These are phyloP conservation scores for Didymodactylos carnosus DNA, from an alignment of 2,888 invertebrate genomes.

Conservation along the genomic window DNA sequence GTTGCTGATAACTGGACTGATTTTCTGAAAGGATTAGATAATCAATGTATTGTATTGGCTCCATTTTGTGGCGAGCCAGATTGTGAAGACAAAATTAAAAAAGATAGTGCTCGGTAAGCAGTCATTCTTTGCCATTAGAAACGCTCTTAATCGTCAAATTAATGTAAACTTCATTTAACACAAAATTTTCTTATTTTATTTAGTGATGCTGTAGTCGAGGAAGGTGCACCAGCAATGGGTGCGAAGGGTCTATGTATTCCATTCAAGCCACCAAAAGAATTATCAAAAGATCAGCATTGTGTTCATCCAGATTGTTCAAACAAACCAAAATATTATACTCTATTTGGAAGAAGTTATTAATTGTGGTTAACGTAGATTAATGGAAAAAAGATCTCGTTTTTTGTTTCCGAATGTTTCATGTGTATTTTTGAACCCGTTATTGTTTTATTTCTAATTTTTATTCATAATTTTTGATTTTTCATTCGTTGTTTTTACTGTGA, in stretches of 20 bases:
- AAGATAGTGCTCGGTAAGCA: constrained; percentile 63
- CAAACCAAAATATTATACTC: constrained; percentile 60
- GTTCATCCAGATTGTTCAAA: constrained; percentile 63
- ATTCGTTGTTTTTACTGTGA: no score
- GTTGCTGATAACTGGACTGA: constrained; percentile 54
- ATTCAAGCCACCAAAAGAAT: constrained; percentile 52
- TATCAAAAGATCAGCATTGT: constrained; percentile 48
- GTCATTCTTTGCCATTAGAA: background rate
- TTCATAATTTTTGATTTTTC: no score
- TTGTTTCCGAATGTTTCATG: background rate
- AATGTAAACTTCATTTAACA: background rate
- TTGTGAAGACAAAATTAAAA: constrained; percentile 88
- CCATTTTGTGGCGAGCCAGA: constrained; percentile 75
- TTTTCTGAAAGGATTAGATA: constrained; percentile 58
- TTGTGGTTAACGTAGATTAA: background rate
- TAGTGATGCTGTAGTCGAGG: constrained; percentile 46
- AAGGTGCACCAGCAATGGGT: constrained; percentile 81
- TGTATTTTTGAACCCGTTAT: no score
- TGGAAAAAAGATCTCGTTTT: background rate
- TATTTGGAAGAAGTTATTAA: constrained; percentile 90
- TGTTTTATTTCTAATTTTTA: no score
- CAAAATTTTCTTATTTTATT: constrained; percentile 20
- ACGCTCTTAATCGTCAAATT: background rate
- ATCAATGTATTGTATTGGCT: constrained; percentile 68
- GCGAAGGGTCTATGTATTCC: constrained; percentile 97